Evolutionary conservation across 2,888 invertebrate genomes (phyloP).

Genomic region (Boloria selene): DNA sequence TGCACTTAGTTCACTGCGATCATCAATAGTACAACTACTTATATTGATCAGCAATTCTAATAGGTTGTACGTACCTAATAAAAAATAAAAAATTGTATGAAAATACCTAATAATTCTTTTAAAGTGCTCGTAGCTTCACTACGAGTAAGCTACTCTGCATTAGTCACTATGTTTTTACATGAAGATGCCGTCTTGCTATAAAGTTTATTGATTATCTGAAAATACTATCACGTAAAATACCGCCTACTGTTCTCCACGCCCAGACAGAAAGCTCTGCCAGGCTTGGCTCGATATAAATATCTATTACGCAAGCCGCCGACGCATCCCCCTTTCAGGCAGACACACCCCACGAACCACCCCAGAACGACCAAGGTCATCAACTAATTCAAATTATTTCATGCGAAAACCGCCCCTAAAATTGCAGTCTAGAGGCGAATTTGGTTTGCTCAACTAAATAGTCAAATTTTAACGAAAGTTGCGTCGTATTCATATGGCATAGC

Average conservation of each 20-base stretch:
- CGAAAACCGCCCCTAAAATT: conserved; percentile 46
- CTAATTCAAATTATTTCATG: conserved; percentile 42
- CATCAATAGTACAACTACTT: no score
- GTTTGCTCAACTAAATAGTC: conserved; percentile 16
- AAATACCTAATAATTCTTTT: no score
- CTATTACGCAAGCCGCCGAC: conserved; percentile 71
- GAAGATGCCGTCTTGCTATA: not conserved
- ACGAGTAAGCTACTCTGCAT: no score
- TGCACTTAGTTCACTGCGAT: no score
- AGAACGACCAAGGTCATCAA: conserved; percentile 69
- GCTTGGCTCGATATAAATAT: conserved; percentile 63
- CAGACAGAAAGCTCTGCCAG: conserved; percentile 29
- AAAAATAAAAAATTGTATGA: no score
- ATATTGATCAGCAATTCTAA: no score
- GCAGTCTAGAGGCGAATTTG: conserved; percentile 44
- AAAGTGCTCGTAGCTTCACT: no score
- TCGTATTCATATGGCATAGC: conserved; percentile 43
- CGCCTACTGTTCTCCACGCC: conserved; percentile 27
- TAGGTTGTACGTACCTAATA: no score
- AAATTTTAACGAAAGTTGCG: conserved; percentile 33
- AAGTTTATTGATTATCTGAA: conserved; percentile 5
- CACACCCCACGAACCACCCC: conserved; percentile 59
- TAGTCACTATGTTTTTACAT: no score
- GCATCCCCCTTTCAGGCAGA: conserved; percentile 61
- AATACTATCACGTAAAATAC: conserved; percentile 12